Evolutionary conservation across 2,797 vertebrate genomes (phyloP).

Genomic region (Spinus olivaceus): DNA sequence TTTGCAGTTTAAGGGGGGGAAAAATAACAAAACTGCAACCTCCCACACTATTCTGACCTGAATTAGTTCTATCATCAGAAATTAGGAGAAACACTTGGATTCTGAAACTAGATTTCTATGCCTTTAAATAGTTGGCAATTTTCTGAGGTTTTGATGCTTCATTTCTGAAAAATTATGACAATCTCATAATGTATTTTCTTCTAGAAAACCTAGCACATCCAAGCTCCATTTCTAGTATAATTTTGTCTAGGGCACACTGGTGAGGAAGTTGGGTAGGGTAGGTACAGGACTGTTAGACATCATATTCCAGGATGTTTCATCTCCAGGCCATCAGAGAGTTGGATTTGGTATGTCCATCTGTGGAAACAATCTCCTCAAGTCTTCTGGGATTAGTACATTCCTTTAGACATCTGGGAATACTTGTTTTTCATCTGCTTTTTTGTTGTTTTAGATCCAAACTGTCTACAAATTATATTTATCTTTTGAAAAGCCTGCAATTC

Average conservation of each 20-base stretch:
- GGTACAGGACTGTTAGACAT: background rate
- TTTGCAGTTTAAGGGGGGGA: background rate
- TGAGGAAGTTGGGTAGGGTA: background rate
- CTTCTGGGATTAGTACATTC: background rate
- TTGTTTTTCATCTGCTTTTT: background rate
- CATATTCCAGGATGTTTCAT: background rate
- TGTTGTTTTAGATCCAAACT: background rate
- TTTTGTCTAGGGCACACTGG: background rate
- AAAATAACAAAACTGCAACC: background rate
- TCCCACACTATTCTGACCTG: background rate
- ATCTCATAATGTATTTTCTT: background rate
- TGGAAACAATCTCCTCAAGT: background rate
- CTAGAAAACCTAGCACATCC: background rate
- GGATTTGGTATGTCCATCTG: background rate
- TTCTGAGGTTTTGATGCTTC: background rate
- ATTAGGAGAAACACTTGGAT: background rate
- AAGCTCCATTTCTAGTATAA: background rate
- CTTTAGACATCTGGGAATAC: background rate
- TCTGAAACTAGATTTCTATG: background rate
- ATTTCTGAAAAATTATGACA: background rate
- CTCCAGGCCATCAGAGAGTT: background rate
- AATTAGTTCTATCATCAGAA: background rate
- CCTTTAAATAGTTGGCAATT: background rate
- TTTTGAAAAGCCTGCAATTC: background rate
- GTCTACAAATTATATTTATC: background rate